Conservation (phyloP, 2,113 vertebrate species). For the Leptobrachium ailaonicum region DNA sequence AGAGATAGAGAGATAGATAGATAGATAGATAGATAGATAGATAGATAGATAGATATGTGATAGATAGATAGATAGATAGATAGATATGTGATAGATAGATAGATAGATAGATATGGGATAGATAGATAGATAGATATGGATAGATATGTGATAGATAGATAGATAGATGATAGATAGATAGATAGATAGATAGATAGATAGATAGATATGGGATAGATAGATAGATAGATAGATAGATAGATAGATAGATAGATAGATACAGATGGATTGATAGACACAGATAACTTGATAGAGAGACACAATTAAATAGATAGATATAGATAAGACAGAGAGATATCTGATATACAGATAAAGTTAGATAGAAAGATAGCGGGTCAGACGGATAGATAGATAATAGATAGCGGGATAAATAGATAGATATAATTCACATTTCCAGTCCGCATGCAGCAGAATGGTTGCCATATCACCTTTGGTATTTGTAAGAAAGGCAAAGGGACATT, state of each 20-base stretch:
- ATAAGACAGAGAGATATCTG: background rate
- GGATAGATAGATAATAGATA: background rate
- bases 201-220: no score
- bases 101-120: no score
- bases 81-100: no score
- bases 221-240: no score
- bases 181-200: no score
- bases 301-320: background rate
- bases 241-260: background rate
- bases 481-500: slow-evolving; percentile 1
- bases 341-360: background rate
- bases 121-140: no score
- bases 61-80: no score
- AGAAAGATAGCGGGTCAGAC: background rate
- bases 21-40: background rate
- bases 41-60: background rate
- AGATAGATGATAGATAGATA: no score
- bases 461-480: slow-evolving; percentile 45
- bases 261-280: background rate
- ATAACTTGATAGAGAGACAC: background rate
- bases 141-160: no score
- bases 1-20: no score
- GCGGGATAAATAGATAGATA: background rate
- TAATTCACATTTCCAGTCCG: no score
- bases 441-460: background rate